Percentiles rank a stretch among this genome's conserved stretches.
These are phyloP conservation scores for Aspidiotus rigidus DNA, from an alignment of 2,888 invertebrate genomes.

Conservation along the genomic window DNA sequence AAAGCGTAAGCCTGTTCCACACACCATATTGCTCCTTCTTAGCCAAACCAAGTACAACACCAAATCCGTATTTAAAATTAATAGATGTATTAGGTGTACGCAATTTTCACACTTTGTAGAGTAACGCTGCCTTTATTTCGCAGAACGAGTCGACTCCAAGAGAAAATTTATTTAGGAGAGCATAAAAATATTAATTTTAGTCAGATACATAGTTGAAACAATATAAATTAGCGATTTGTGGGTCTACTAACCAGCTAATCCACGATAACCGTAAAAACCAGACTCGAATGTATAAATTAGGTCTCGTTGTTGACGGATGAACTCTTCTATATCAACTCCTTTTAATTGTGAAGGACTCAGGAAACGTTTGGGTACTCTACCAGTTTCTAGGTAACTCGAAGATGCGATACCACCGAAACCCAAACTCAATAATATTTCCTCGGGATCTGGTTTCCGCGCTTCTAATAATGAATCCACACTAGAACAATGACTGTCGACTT, in stretches of 20 bases:
- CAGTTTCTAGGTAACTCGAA: slow-evolving; percentile 44
- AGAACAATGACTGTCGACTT: slow-evolving; percentile 40
- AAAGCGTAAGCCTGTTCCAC: no score
- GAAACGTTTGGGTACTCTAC: slow-evolving; percentile 74
- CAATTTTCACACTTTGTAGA: no score
- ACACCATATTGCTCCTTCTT: no score
- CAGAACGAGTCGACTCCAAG: neutral
- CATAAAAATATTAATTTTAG: neutral
- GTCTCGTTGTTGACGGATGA: slow-evolving; percentile 63
- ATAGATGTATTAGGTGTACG: no score
- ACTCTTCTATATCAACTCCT: slow-evolving; percentile 66
- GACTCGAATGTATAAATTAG: slow-evolving; percentile 64
- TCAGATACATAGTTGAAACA: neutral
- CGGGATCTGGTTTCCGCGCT: slow-evolving; percentile 76
- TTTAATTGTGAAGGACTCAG: slow-evolving; percentile 69
- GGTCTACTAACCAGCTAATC: slow-evolving; percentile 54
- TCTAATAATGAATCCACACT: slow-evolving; percentile 74
- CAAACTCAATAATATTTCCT: slow-evolving; percentile 70
- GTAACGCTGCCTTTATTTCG: neutral
- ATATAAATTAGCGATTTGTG: neutral
- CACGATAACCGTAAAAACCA: slow-evolving; percentile 65
- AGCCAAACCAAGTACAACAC: no score
- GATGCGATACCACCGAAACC: slow-evolving; percentile 55
- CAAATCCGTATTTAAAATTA: no score
- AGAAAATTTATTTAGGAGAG: no score